phyloP scores from a whole-genome alignment of 2,888 invertebrate genomes.

The Seira ritae region DNA sequence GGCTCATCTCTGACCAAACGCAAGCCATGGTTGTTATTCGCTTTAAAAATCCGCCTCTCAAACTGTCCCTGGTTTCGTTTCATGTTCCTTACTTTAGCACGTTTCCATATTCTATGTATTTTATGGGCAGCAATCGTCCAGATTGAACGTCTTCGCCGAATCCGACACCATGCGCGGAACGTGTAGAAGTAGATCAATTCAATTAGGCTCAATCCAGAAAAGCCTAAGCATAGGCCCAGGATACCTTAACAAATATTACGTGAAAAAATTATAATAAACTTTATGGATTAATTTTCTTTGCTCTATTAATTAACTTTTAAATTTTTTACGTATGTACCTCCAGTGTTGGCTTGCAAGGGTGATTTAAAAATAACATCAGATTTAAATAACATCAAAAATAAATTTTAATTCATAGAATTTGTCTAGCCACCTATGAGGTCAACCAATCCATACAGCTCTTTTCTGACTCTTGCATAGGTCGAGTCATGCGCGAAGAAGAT shows the following conservation, averaged over 20 bases:
- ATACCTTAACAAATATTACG: too few relatives aligned
- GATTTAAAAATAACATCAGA: background rate
- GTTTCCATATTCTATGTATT: constrained; percentile 60
- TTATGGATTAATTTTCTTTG: too few relatives aligned
- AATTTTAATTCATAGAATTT: background rate
- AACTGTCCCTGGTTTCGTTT: constrained; percentile 22
- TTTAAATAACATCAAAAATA: too few relatives aligned
- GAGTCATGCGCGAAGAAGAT: constrained; percentile 63
- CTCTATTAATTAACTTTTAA: too few relatives aligned
- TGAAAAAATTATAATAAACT: too few relatives aligned
- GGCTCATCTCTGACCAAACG: constrained; percentile 31
- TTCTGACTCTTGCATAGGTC: constrained; percentile 55
- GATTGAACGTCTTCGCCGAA: constrained; percentile 49
- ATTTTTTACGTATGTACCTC: constrained; percentile 19
- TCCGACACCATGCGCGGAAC: constrained; percentile 66
- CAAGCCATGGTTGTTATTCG: constrained; percentile 40
- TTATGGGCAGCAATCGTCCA: constrained; percentile 59
- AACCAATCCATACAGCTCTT: constrained; percentile 59
- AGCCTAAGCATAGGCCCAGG: constrained; percentile 65
- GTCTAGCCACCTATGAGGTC: constrained; percentile 49
- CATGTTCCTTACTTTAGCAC: constrained; percentile 42
- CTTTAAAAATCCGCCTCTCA: constrained; percentile 20
- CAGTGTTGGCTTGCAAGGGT: constrained; percentile 54
- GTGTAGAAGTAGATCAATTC: constrained; percentile 68
- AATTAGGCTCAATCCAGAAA: constrained; percentile 62